A percentile compares a stretch with the other conserved stretches of the same genome.
Conservation (phyloP, 2,888 invertebrate genomes). For the Zeuzera pyrina region DNA sequence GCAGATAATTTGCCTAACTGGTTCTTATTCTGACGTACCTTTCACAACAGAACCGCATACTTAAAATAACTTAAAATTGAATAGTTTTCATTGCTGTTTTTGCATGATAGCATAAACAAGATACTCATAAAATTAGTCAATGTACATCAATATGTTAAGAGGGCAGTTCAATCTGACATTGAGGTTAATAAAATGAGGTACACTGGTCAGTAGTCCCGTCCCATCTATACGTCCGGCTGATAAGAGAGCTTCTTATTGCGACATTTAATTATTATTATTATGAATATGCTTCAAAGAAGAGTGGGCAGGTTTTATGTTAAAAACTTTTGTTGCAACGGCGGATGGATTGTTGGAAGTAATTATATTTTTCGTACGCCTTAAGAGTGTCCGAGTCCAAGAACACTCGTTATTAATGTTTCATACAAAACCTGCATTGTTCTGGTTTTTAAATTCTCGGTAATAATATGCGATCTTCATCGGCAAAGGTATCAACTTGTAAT, state of each 20-base stretch:
- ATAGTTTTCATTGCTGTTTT: conserved; percentile 19
- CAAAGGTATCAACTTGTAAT: too few species aligned
- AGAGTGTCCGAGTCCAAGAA: too few species aligned
- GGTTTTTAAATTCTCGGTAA: too few species aligned
- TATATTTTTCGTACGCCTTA: not conserved
- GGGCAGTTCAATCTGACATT: not conserved
- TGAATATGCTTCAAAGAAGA: conserved; percentile 47
- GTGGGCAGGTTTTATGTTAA: conserved; percentile 13
- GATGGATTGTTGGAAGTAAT: conserved; percentile 1
- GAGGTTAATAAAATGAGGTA: conserved; percentile 22
- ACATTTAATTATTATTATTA: conserved; percentile 64
- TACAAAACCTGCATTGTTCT: too few species aligned
- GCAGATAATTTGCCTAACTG: conserved; percentile 67
- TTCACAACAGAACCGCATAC: not conserved
- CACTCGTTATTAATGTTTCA: too few species aligned
- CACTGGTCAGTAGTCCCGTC: conserved; percentile 44
- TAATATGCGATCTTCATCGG: too few species aligned
- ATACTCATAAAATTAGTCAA: too few species aligned
- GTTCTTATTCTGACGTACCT: conserved; percentile 25
- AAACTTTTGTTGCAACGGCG: conserved; percentile 18
- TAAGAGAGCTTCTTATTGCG: conserved; percentile 42
- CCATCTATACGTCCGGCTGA: conserved; percentile 38
- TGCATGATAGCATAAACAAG: too few species aligned
- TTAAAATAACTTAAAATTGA: not conserved
- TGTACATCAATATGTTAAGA: not conserved